Conservation (phyloP, 2,888 invertebrate species). For the Temnothorax ravouxi region DNA sequence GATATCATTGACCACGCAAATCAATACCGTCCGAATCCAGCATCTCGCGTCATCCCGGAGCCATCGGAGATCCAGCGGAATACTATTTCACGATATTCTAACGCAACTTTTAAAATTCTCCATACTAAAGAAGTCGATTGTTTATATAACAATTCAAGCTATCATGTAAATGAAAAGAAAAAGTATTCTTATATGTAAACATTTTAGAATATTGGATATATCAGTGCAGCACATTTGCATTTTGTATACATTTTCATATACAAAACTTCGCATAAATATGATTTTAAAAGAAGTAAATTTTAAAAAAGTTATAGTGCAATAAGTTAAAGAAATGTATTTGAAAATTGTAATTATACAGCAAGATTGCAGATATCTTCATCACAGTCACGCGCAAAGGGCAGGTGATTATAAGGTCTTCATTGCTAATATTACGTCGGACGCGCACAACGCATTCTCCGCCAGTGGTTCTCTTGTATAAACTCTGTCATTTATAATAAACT, state of each 20-base stretch:
- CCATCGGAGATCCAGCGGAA: neutral
- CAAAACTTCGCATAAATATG: neutral
- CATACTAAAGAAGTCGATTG: neutral
- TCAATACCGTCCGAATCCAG: constrained; percentile 33
- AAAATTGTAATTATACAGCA: constrained; percentile 55
- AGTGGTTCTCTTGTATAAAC: constrained; percentile 61
- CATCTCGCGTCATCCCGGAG: neutral
- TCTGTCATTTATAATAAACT: neutral
- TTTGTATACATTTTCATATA: neutral
- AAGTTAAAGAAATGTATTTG: constrained; percentile 10
- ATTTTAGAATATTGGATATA: neutral
- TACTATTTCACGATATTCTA: constrained; percentile 4
- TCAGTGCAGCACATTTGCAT: neutral
- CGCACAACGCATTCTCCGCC: constrained; percentile 60
- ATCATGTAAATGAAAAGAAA: neutral
- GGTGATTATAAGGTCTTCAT: constrained; percentile 69
- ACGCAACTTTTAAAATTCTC: neutral
- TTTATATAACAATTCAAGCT: neutral
- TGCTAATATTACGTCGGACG: constrained; percentile 65
- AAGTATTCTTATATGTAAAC: neutral
- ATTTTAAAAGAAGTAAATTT: neutral
- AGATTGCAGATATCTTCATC: constrained; percentile 41
- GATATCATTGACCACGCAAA: constrained; percentile 69
- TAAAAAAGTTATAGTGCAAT: neutral
- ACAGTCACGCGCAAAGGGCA: constrained; percentile 27